Percentiles rank a stretch among this genome's conserved stretches.
Conservation (phyloP, 1,140 invertebrate species). For the Phymorhynchus buccinoides region DNA sequence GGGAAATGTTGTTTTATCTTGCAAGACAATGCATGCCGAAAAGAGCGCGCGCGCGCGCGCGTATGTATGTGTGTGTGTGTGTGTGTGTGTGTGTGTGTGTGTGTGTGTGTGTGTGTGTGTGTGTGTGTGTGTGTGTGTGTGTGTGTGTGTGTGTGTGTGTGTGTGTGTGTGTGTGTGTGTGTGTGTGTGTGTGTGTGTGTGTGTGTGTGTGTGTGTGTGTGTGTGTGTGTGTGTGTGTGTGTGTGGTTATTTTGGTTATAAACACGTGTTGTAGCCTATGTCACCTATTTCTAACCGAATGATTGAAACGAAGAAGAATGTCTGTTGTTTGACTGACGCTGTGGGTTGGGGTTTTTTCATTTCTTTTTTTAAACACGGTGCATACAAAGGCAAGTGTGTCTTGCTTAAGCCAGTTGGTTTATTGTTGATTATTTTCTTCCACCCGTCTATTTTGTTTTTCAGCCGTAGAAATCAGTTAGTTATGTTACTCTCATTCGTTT, state of each 20-base stretch:
- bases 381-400: no score
- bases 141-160: background rate
- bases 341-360: no score
- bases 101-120: background rate
- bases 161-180: background rate
- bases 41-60: background rate
- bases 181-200: background rate
- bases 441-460: no score
- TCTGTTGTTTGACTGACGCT: no score
- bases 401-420: no score
- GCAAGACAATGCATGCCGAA: no score
- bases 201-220: slow-evolving; percentile 8
- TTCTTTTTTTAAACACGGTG: no score
- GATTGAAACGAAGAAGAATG: background rate
- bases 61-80: slow-evolving; percentile 7
- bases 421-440: no score
- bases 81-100: background rate
- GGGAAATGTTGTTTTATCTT: no score
- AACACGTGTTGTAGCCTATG: no score
- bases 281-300: background rate
- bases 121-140: background rate
- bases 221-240: slow-evolving; percentile 8
- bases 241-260: background rate
- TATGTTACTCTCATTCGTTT: no score
- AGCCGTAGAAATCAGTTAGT: no score